A percentile compares a stretch with the other conserved stretches of the same genome.
These are phyloP conservation scores for Rhingia campestris DNA, from an alignment of 2,888 invertebrate genomes.

Conservation along the genomic window DNA sequence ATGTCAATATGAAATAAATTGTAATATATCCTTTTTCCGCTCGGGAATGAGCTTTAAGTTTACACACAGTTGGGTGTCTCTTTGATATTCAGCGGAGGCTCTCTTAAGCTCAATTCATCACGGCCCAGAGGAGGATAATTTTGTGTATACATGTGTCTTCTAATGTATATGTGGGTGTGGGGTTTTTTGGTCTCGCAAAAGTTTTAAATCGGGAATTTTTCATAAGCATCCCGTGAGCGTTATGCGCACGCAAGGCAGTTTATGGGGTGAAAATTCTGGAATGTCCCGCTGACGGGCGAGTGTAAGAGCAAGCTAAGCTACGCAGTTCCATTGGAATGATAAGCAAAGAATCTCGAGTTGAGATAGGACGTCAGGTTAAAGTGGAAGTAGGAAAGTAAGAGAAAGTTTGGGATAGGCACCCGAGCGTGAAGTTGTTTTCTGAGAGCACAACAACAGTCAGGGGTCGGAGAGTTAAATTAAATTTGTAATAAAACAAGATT, in stretches of 20 bases:
- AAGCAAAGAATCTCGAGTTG: slow-evolving; percentile 27
- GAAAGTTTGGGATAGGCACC: neutral
- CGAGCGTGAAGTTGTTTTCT: neutral
- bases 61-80: slow-evolving; percentile 17
- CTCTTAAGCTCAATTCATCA: slow-evolving; percentile 3
- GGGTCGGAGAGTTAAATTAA: too few relatives aligned
- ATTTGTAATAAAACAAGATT: too few relatives aligned
- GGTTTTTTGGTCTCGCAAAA: neutral
- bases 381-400: neutral
- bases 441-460: too few relatives aligned
- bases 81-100: slow-evolving; percentile 33
- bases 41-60: slow-evolving; percentile 47
- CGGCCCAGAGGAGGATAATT: slow-evolving; percentile 5
- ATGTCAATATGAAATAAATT: slow-evolving; percentile 62
- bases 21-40: slow-evolving; percentile 62
- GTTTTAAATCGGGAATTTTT: slow-evolving; percentile 33
- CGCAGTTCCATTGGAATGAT: slow-evolving; percentile 41
- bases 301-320: slow-evolving; percentile 12
- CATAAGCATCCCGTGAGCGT: slow-evolving; percentile 5
- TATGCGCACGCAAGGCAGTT: slow-evolving; percentile 52
- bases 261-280: slow-evolving; percentile 24
- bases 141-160: neutral
- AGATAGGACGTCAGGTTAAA: slow-evolving; percentile 25
- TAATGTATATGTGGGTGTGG: slow-evolving; percentile 18
- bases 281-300: slow-evolving; percentile 31